A percentile compares a stretch with the other conserved stretches of the same genome.
These are phyloP conservation scores for Enteromius trimaculatus DNA, from an alignment of 2,797 vertebrate species.

Conservation along the genomic window DNA sequence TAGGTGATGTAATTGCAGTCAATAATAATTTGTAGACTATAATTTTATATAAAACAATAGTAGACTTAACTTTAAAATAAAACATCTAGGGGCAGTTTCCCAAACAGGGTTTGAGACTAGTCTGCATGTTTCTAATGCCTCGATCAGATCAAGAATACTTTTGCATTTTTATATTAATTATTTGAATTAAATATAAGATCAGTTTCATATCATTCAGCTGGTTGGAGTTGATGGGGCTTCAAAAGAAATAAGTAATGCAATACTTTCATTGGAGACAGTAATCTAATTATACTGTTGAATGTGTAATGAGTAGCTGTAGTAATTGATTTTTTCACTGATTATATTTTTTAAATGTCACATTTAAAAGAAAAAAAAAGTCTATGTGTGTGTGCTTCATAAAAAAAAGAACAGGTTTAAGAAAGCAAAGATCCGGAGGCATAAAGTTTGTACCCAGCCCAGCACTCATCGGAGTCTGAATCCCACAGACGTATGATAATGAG, in stretches of 20 bases:
- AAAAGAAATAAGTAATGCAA: not conserved
- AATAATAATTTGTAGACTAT: not conserved
- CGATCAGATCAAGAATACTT: not conserved
- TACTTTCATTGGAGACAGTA: not conserved
- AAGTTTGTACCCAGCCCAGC: not conserved
- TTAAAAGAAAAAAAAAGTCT: not conserved
- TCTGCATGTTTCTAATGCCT: too few relatives aligned
- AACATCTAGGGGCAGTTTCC: not conserved
- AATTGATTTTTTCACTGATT: not conserved
- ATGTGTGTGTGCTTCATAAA: too few relatives aligned
- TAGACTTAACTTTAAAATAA: not conserved
- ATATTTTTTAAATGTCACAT: not conserved
- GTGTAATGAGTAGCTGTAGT: not conserved
- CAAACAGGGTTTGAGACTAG: too few relatives aligned
- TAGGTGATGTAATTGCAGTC: not conserved
- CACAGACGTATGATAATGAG: slow-evolving; percentile 26
- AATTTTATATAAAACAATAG: not conserved
- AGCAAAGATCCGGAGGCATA: not conserved
- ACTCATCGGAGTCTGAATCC: not conserved
- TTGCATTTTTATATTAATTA: not conserved
- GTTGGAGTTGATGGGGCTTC: not conserved
- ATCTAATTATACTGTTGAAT: not conserved
- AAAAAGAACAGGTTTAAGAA: not conserved
- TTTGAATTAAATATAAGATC: not conserved
- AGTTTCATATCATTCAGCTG: not conserved